These are phyloP conservation scores for Mimas tiliae DNA, from an alignment of 2,888 invertebrate species.

Conservation along the genomic window DNA sequence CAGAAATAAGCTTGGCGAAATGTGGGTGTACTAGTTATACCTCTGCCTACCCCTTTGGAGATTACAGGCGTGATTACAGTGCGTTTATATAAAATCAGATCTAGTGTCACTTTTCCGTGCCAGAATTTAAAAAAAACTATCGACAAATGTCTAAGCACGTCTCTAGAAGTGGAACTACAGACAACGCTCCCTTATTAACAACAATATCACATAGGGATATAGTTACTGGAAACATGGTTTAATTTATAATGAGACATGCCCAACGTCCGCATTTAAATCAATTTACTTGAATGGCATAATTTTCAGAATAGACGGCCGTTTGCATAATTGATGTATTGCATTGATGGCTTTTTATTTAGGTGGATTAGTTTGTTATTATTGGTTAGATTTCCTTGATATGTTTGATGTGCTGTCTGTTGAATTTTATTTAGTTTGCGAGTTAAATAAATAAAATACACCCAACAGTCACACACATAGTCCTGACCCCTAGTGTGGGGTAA, in stretches of 20 bases:
- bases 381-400: not conserved
- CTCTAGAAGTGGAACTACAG: not conserved
- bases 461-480: too few relatives aligned
- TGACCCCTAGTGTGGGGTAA: too few relatives aligned
- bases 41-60: too few relatives aligned
- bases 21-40: too few relatives aligned
- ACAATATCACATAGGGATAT: conserved; percentile 31
- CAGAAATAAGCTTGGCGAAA: too few relatives aligned
- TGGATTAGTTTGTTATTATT: not conserved
- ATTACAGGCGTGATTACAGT: too few relatives aligned
- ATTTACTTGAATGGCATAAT: conserved; percentile 1
- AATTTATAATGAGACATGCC: conserved; percentile 36
- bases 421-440: too few relatives aligned
- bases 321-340: conserved; percentile 4
- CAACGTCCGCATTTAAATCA: not conserved
- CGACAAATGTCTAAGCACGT: conserved; percentile 2
- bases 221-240: conserved; percentile 42
- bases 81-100: too few relatives aligned
- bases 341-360: conserved; percentile 11
- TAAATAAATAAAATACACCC: too few relatives aligned
- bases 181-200: conserved; percentile 33
- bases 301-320: not conserved
- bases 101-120: not conserved
- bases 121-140: not conserved
- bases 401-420: too few relatives aligned